Percentiles rank a stretch among this genome's conserved stretches.
Conservation (phyloP, 2,888 invertebrate genomes). For the Anodontia alba region DNA sequence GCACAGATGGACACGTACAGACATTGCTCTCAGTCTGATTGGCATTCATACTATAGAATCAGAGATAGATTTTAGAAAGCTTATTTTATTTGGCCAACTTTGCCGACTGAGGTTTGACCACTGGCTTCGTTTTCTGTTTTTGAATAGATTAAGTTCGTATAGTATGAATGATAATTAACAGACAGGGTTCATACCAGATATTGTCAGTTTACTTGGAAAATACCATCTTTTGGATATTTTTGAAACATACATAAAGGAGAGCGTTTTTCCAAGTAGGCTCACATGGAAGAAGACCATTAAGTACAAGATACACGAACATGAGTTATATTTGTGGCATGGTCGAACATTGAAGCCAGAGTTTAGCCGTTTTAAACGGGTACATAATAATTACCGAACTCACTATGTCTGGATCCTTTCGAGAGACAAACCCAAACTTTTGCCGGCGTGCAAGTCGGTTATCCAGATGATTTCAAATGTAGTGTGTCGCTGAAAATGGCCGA, state of each 20-base stretch:
- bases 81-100: constrained; percentile 29
- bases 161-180: neutral
- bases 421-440: neutral
- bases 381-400: neutral
- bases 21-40: constrained; percentile 19
- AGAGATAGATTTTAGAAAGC: constrained; percentile 39
- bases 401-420: neutral
- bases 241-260: neutral
- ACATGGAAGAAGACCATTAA: neutral
- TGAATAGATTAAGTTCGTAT: constrained; percentile 3
- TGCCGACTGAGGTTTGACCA: constrained; percentile 22
- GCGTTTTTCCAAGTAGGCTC: neutral
- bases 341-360: neutral
- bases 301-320: neutral
- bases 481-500: neutral
- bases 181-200: constrained; percentile 15
- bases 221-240: neutral
- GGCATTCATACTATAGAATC: constrained; percentile 28
- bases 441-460: neutral
- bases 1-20: constrained; percentile 17
- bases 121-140: constrained; percentile 10
- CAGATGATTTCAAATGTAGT: neutral
- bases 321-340: neutral
- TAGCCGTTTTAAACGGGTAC: neutral
- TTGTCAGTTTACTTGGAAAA: constrained; percentile 1